Evolutionary conservation across 2,113 vertebrate genomes (phyloP).

Genomic region (Columba janthina): DNA sequence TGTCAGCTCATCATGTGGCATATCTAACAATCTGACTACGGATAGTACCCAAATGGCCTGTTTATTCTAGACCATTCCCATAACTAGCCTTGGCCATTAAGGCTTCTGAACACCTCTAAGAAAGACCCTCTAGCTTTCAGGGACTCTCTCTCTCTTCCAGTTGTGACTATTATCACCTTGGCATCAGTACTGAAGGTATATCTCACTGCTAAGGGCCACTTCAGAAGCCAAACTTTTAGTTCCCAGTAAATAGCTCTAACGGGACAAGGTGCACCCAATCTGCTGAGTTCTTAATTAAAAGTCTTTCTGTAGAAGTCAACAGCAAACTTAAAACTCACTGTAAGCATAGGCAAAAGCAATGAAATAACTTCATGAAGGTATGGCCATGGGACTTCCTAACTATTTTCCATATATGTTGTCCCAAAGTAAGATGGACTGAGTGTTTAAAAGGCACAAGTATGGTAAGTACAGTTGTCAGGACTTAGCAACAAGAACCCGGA

Average conservation of each 20-base stretch:
- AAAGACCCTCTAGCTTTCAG: background rate
- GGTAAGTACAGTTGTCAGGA: background rate
- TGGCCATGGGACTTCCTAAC: accelerated
- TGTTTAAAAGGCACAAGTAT: background rate
- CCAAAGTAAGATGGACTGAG: background rate
- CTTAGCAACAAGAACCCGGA: background rate
- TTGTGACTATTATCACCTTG: background rate
- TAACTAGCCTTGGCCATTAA: background rate
- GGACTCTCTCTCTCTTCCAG: background rate
- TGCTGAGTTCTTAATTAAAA: background rate
- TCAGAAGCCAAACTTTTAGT: background rate
- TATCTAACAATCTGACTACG: background rate
- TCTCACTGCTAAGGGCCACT: background rate
- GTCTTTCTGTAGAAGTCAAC: background rate
- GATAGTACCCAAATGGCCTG: background rate
- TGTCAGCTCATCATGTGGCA: background rate
- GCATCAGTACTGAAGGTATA: background rate
- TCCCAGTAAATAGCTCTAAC: background rate
- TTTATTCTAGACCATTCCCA: background rate
- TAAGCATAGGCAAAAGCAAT: background rate
- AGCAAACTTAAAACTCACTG: background rate
- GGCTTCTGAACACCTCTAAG: background rate
- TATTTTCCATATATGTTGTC: background rate
- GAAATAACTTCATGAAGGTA: background rate
- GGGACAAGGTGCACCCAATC: background rate